A percentile compares a stretch with the other conserved stretches of the same genome.
Evolutionary conservation across 2,888 invertebrate genomes (phyloP).

Genomic region (Operophtera brumata): DNA sequence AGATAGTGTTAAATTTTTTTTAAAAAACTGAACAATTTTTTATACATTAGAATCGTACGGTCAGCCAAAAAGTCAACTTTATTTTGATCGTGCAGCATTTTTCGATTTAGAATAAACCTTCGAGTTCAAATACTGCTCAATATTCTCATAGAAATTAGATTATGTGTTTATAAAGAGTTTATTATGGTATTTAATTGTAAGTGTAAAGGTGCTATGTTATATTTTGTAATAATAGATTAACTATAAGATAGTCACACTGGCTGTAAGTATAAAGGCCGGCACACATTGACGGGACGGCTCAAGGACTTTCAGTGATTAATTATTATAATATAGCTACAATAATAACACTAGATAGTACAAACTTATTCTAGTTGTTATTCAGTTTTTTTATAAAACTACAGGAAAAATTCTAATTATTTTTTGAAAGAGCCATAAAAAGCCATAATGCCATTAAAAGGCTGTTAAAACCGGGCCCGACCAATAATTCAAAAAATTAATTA

Average conservation of each 20-base stretch:
- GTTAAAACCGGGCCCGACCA: too few relatives aligned
- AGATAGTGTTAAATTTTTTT: not conserved
- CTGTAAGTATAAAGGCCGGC: not conserved
- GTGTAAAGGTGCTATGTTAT: constrained; percentile 34
- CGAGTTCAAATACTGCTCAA: constrained; percentile 56
- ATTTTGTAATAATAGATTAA: not conserved
- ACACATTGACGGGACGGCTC: not conserved
- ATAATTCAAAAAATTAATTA: too few relatives aligned
- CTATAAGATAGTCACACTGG: not conserved
- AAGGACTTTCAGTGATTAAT: not conserved
- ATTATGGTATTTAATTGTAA: constrained; percentile 17
- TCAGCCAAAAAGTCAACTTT: not conserved
- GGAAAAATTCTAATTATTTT: too few relatives aligned
- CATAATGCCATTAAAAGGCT: too few relatives aligned
- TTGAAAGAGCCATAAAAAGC: too few relatives aligned
- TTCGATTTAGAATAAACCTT: constrained; percentile 14
- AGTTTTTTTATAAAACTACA: too few relatives aligned
- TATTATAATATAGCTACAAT: too few relatives aligned
- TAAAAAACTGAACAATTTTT: not conserved
- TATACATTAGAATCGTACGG: not conserved
- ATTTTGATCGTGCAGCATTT: constrained; percentile 2
- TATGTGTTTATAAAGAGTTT: constrained; percentile 13
- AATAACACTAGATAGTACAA: too few relatives aligned
- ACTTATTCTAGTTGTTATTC: too few relatives aligned
- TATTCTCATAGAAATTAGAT: constrained; percentile 37